phyloP scores from a whole-genome alignment of 2,797 vertebrate species.

The Tragopan temminckii region DNA sequence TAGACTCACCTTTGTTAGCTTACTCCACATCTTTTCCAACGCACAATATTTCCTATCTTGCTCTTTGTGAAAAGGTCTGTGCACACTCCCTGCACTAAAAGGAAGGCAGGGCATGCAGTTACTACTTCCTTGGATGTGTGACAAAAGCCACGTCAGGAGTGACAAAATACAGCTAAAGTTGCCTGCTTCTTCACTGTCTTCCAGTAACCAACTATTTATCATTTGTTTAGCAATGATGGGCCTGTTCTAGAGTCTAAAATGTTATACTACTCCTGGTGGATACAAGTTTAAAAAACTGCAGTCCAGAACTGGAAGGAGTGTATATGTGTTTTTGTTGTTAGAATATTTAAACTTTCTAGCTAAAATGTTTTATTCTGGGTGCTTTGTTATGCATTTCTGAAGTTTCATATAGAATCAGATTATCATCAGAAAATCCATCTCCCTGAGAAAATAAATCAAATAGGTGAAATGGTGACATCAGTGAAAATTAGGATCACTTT shows the following conservation, averaged over 20 bases:
- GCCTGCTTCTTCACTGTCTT: too few relatives aligned
- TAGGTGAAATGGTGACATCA: not conserved
- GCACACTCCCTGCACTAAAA: not conserved
- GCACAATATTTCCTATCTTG: not conserved
- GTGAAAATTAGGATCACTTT: not conserved
- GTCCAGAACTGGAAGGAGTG: not conserved
- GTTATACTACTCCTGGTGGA: not conserved
- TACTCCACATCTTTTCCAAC: not conserved
- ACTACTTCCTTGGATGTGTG: not conserved
- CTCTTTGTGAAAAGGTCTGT: not conserved
- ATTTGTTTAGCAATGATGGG: not conserved
- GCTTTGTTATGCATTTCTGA: not conserved
- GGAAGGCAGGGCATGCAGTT: not conserved
- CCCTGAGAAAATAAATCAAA: not conserved
- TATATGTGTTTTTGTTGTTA: not conserved
- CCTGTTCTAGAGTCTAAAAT: not conserved
- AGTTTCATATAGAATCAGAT: not conserved
- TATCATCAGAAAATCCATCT: not conserved
- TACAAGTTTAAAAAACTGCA: not conserved
- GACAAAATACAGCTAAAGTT: too few relatives aligned
- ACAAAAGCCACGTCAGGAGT: not conserved
- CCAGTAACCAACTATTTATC: not conserved
- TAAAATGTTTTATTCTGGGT: not conserved
- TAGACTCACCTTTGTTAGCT: not conserved
- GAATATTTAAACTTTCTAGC: not conserved